phyloP scores from a whole-genome alignment of 2,797 vertebrate species.

The Staurois parvus region DNA sequence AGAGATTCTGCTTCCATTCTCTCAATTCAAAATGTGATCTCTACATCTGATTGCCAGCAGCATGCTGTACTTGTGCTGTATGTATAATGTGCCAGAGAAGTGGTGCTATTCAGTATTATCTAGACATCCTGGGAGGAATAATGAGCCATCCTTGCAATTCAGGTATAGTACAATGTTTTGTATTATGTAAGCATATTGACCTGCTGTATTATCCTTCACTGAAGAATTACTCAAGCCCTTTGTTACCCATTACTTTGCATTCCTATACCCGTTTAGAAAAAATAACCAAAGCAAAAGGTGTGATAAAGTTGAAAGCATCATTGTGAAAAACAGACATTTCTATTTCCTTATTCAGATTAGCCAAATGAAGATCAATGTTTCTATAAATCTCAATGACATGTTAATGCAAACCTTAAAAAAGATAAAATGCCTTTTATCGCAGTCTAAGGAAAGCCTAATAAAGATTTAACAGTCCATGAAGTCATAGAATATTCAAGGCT shows the following conservation, averaged over 20 bases:
- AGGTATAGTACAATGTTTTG: constrained; percentile 16
- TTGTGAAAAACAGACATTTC: constrained; percentile 66
- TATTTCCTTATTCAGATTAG: constrained; percentile 68
- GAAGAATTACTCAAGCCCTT: constrained; percentile 40
- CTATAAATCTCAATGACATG: constrained; percentile 74
- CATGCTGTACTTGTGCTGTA: constrained; percentile 14
- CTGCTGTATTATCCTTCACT: constrained; percentile 16
- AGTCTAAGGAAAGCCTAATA: constrained; percentile 79
- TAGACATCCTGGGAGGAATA: constrained; percentile 20
- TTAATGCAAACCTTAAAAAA: constrained; percentile 77
- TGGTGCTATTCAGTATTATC: background rate
- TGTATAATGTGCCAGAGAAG: constrained; percentile 9
- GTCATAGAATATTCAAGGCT: constrained; percentile 74
- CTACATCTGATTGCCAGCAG: constrained; percentile 10
- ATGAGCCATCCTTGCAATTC: constrained; percentile 31
- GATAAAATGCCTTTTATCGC: constrained; percentile 77
- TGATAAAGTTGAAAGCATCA: constrained; percentile 60
- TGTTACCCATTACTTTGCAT: constrained; percentile 44
- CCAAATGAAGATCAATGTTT: constrained; percentile 75
- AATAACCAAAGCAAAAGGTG: constrained; percentile 58
- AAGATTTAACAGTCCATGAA: constrained; percentile 80
- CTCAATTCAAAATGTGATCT: background rate
- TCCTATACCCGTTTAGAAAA: constrained; percentile 52
- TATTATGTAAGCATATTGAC: constrained; percentile 43
- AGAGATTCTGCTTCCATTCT: constrained; percentile 14